These are phyloP conservation scores for Andrena chrysosceles DNA, from an alignment of 2,888 invertebrate genomes.

Conservation along the genomic window DNA sequence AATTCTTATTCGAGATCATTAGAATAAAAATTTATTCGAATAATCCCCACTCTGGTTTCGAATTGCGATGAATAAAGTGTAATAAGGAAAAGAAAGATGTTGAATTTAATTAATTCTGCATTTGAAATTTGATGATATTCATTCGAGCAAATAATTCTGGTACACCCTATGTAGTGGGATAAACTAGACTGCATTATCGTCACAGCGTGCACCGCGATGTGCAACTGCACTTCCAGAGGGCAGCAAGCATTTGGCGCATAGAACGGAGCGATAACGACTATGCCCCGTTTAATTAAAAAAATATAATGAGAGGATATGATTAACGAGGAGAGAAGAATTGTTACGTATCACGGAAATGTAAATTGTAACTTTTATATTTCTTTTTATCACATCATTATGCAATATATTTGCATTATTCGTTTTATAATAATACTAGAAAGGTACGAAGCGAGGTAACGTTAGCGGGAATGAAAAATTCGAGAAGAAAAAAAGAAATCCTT, in stretches of 20 bases:
- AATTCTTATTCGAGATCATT: no score
- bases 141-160: no score
- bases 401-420: not conserved
- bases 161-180: no score
- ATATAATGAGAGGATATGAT: not conserved
- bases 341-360: not conserved
- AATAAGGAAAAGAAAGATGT: no score
- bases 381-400: not conserved
- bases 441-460: not conserved
- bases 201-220: constrained; percentile 3
- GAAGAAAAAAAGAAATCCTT: constrained; percentile 76
- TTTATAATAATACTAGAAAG: not conserved
- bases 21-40: no score
- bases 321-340: not conserved
- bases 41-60: no score
- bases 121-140: no score
- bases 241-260: constrained; percentile 40
- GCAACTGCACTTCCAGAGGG: constrained; percentile 44
- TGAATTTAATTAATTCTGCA: no score
- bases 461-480: not conserved
- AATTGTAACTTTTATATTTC: not conserved
- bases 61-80: no score
- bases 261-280: not conserved
- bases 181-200: constrained; percentile 43
- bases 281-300: not conserved